Evolutionary conservation across 1,140 invertebrate species (phyloP).

Genomic region (Euwallacea similis): DNA sequence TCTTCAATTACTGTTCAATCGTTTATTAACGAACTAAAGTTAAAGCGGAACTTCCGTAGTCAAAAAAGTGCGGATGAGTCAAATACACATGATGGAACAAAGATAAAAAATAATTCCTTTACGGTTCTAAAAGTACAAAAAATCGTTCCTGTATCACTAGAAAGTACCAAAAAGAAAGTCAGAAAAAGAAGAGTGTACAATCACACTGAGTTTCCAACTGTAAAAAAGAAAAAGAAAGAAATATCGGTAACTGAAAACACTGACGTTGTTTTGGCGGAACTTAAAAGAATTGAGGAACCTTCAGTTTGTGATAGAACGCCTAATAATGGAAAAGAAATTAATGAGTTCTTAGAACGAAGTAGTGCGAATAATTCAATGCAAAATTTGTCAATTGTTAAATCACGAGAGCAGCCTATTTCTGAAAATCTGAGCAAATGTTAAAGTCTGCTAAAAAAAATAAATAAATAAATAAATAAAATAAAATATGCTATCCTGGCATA

Average conservation of each 20-base stretch:
- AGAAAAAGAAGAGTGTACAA: constrained; percentile 78
- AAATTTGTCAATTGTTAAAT: constrained; percentile 12
- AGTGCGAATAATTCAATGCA: constrained; percentile 15
- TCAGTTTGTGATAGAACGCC: constrained; percentile 64
- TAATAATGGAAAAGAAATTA: constrained; percentile 62
- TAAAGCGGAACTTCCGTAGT: constrained; percentile 43
- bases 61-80: neutral
- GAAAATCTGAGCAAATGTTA: constrained; percentile 63
- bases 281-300: constrained; percentile 2
- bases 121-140: constrained; percentile 44
- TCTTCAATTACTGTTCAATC: constrained; percentile 43
- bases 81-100: neutral
- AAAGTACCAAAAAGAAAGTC: constrained; percentile 63
- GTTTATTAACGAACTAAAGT: constrained; percentile 49
- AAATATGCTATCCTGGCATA: no score
- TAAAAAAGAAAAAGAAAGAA: constrained; percentile 85
- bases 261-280: constrained; percentile 10
- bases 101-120: constrained; percentile 22
- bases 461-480: no score
- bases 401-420: constrained; percentile 21
- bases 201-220: constrained; percentile 81
- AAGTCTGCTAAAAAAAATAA: no score
- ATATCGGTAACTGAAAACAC: neutral
- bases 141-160: constrained; percentile 50
- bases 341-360: constrained; percentile 59